Evolutionary conservation across 2,113 vertebrate species (phyloP), one percentile per base, ranked within the genome.

Genomic region (Myocastor coypus): DNA sequence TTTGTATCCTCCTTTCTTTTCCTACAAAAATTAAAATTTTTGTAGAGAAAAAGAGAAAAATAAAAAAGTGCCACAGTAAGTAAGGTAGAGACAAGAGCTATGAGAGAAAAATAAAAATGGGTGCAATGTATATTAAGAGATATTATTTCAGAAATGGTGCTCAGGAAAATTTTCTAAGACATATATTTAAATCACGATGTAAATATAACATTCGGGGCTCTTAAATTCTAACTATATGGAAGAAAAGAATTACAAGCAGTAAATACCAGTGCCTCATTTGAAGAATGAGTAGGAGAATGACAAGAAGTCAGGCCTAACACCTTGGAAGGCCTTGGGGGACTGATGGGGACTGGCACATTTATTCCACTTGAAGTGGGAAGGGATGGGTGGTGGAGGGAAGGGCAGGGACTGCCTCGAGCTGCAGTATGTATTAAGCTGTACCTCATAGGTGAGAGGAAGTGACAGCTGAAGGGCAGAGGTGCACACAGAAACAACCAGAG

Each of bases 301-400:
- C 26, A 52, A 28, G 22, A 11, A 17, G 30, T 14, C 17, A 28
- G 5, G 16, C 19, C 26, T 52, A 4, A 40, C 5, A 80, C 0
- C 11, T 22, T 3, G 3, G 5, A 5, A 17, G 7, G 68, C 80
- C 19, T 0, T 4, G 1, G 24, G 28, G n/a, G 14, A 46, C 7
- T 24, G 5, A 34, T 11, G 28, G 19, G 16, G 30, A 9, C 68
- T 24, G 22, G 17, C 34, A 16, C 10, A 42, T 63, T 71, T 28
- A 20, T 3, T 1, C 1, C 16, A 22, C 2, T 0, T 50, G 61
- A 1, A 9, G 4, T 28, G 3, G 30, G 37, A 11, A 64, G 46
- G 8, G 1, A 3, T 4, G 0, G 7, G 0, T 20, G 42, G 13
- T 5, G 19, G 2, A 14, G 2, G 3, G 32, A 22, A 75, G 32